A percentile compares a stretch with the other conserved stretches of the same genome.
These are phyloP conservation scores for Seriola dumerili DNA, from an alignment of 2,113 vertebrate species.

Conservation along the genomic window DNA sequence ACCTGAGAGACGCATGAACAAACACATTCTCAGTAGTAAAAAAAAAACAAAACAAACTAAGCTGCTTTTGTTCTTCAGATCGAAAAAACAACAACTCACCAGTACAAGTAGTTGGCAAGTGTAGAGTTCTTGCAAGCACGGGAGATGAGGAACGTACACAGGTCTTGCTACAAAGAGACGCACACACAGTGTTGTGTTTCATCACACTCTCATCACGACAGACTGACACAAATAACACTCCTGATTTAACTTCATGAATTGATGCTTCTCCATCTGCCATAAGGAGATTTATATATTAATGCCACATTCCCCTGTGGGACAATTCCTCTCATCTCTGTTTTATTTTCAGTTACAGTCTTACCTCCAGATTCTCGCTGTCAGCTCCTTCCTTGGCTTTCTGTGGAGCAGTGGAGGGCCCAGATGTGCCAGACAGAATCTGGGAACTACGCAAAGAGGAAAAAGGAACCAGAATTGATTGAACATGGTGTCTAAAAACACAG, in stretches of 20 bases:
- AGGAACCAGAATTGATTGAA: not conserved
- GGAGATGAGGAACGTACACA: conserved; percentile 98
- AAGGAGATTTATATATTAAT: not conserved
- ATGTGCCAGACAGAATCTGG: conserved; percentile 87
- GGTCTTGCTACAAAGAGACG: conserved; percentile 89
- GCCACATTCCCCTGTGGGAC: not conserved
- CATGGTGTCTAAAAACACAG: not conserved
- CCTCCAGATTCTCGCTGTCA: conserved; percentile 93
- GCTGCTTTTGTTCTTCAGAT: not conserved
- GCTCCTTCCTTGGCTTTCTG: conserved; percentile 91
- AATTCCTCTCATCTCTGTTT: not conserved
- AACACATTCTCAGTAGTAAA: not conserved
- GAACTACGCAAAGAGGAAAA: conserved; percentile 84
- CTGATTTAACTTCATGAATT: no score
- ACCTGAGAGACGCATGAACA: conserved; percentile 83
- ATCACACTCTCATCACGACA: not conserved
- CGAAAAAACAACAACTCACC: conserved; percentile 83
- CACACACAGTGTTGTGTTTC: conserved; percentile 17
- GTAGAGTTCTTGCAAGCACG: conserved; percentile 98
- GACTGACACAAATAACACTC: not conserved
- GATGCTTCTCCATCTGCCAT: not conserved
- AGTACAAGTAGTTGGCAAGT: conserved; percentile 97
- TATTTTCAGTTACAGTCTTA: conserved; percentile 63
- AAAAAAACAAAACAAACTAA: no score
- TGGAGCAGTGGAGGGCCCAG: conserved; percentile 83